Conservation (phyloP, 2,888 invertebrate genomes). For the Rhagonycha lutea region DNA sequence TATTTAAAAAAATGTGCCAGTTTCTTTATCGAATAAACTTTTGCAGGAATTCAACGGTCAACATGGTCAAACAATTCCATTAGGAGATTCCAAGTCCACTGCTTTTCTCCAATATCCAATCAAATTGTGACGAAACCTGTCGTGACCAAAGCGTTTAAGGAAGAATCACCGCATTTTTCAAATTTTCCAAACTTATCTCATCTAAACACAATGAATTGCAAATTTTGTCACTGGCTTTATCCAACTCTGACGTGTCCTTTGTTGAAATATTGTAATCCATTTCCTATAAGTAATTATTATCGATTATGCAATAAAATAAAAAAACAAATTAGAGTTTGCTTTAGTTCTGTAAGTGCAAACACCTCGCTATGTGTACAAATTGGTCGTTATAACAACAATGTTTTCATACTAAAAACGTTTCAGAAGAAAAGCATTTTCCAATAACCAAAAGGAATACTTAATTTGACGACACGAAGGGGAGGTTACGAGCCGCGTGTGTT, state of each 20-base stretch:
- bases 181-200: background rate
- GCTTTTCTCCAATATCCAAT: background rate
- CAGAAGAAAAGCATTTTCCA: slow-evolving; percentile 8
- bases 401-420: slow-evolving; percentile 8
- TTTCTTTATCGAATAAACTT: background rate
- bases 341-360: background rate
- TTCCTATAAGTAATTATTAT: background rate
- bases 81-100: background rate
- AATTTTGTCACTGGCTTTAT: background rate
- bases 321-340: background rate
- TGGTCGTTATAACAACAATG: slow-evolving; percentile 20
- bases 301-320: background rate
- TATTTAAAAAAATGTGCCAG: too few species aligned
- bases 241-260: background rate
- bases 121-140: background rate
- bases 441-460: background rate
- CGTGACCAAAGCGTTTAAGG: background rate
- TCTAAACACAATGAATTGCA: background rate
- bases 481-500: slow-evolving; percentile 12
- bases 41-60: background rate
- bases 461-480: slow-evolving; percentile 12
- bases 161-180: background rate
- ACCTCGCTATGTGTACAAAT: slow-evolving; percentile 16
- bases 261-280: background rate
- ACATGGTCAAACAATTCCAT: background rate